Percentiles rank a stretch among this genome's conserved stretches.
Evolutionary conservation across 2,113 vertebrate species (phyloP).

Genomic region (Buteo buteo): DNA sequence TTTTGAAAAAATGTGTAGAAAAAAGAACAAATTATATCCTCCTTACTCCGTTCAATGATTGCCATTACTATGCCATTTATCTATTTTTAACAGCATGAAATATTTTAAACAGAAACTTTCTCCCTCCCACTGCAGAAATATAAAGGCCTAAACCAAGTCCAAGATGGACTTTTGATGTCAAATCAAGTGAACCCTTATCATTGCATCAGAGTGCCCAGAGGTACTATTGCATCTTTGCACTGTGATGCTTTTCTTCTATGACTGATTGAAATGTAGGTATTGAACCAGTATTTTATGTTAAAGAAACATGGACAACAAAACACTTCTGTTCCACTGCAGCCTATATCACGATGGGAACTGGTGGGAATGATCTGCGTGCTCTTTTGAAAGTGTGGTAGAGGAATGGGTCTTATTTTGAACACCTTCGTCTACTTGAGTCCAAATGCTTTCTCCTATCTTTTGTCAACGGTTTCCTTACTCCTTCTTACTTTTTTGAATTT

Average conservation of each 20-base stretch:
- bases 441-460: neutral
- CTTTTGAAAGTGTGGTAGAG: neutral
- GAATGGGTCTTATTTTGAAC: neutral
- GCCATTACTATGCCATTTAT: neutral
- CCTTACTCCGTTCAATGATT: neutral
- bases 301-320: neutral
- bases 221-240: neutral
- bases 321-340: neutral
- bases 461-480: neutral
- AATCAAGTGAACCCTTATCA: neutral
- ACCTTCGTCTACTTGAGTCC: neutral
- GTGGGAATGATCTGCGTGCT: neutral
- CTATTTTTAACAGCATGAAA: neutral
- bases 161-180: neutral
- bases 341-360: neutral
- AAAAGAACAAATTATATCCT: neutral
- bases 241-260: neutral
- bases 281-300: neutral
- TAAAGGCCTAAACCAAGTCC: neutral
- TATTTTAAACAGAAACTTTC: neutral
- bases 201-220: neutral
- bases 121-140: neutral
- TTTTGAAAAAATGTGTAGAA: neutral
- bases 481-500: neutral
- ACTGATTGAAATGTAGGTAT: neutral